Conservation (phyloP, 2,113 vertebrate species). For the Menidia beryllina region DNA sequence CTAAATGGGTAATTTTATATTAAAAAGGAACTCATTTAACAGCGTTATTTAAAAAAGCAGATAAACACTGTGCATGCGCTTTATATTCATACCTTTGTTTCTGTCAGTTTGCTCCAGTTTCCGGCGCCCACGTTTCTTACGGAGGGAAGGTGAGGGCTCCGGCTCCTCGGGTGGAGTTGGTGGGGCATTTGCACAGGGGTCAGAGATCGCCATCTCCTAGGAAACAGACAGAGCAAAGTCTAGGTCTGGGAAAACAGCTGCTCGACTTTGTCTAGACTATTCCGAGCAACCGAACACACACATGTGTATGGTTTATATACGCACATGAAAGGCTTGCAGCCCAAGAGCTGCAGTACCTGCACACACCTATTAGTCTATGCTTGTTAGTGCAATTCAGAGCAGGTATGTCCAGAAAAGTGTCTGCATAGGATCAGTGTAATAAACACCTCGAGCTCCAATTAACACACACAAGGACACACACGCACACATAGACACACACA, state of each 20-base stretch:
- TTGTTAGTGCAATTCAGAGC: constrained; percentile 56
- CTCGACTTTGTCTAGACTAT: constrained; percentile 42
- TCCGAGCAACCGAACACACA: constrained; percentile 42
- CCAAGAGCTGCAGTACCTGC: constrained; percentile 45
- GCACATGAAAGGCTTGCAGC: constrained; percentile 42
- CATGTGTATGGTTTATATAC: constrained; percentile 17
- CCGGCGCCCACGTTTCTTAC: constrained; percentile 79
- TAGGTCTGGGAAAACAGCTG: constrained; percentile 61
- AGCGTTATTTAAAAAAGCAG: too few relatives aligned
- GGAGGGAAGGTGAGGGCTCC: constrained; percentile 73
- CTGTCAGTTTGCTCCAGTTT: constrained; percentile 74
- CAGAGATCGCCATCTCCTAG: constrained; percentile 78
- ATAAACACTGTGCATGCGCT: background rate
- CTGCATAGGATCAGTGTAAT: constrained; percentile 57
- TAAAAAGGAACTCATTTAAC: background rate
- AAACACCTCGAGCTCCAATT: constrained; percentile 43
- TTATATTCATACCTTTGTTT: constrained; percentile 69
- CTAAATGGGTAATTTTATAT: too few relatives aligned
- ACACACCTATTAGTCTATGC: constrained; percentile 49
- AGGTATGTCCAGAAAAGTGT: constrained; percentile 47
- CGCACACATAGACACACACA: constrained; percentile 42
- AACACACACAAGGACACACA: constrained; percentile 51
- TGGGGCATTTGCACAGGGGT: constrained; percentile 85
- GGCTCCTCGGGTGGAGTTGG: constrained; percentile 87
- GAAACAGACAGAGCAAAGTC: constrained; percentile 67